phyloP scores from a whole-genome alignment of 2,113 vertebrate genomes.

The Sigmodon hispidus region DNA sequence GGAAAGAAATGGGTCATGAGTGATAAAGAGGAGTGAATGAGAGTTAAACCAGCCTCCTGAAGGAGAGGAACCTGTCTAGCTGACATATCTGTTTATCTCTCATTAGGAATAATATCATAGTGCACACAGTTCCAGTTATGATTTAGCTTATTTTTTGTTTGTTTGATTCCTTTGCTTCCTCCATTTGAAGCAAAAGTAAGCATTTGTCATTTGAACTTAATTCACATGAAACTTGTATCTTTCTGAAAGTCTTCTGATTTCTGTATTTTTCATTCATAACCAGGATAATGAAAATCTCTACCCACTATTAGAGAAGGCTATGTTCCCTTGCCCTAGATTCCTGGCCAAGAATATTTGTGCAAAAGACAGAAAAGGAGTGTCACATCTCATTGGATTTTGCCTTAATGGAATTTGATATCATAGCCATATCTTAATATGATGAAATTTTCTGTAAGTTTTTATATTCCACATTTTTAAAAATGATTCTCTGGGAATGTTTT shows the following conservation, averaged over 20 bases:
- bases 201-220: not conserved
- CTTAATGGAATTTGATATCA: conserved; percentile 65
- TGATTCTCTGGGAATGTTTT: conserved; percentile 23
- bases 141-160: conserved; percentile 7
- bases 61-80: not conserved
- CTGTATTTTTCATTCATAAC: not conserved
- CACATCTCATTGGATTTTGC: conserved; percentile 18
- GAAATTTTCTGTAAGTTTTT: conserved; percentile 56
- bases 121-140: conserved; percentile 11
- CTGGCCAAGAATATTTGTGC: conserved; percentile 33
- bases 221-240: not conserved
- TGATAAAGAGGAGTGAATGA: not conserved
- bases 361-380: conserved; percentile 31
- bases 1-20: not conserved
- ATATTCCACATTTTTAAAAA: conserved; percentile 47
- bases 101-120: not conserved
- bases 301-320: not conserved
- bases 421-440: conserved; percentile 35
- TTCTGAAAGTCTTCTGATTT: conserved; percentile 22
- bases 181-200: conserved; percentile 48
- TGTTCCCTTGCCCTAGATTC: not conserved
- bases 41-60: not conserved
- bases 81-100: not conserved
- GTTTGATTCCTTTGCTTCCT: conserved; percentile 20
- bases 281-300: conserved; percentile 15